Conservation (phyloP, 2,797 vertebrate species). For the Lates japonicus region DNA sequence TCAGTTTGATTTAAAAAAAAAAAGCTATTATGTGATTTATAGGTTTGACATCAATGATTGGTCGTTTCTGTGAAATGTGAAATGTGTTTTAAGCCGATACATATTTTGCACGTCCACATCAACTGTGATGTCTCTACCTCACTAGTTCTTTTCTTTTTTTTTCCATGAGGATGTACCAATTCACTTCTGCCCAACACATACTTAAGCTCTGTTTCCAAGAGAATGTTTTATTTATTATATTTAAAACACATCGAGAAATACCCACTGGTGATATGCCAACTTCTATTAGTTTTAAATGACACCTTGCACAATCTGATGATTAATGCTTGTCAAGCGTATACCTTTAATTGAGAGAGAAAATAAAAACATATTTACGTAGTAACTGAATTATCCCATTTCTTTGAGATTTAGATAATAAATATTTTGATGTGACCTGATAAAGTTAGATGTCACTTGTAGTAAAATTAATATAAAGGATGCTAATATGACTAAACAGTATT, state of each 20-base stretch:
- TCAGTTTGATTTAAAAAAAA: constrained; percentile 19
- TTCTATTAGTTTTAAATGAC: not conserved
- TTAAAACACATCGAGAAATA: constrained; percentile 31
- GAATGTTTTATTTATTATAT: constrained; percentile 27
- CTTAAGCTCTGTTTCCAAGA: constrained; percentile 1
- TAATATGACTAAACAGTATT: too few relatives aligned
- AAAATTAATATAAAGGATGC: too few relatives aligned
- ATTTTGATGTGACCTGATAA: too few relatives aligned
- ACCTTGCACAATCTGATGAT: constrained; percentile 17
- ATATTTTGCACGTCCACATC: constrained; percentile 3
- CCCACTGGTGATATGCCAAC: not conserved
- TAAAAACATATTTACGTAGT: not conserved
- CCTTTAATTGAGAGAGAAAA: constrained; percentile 22
- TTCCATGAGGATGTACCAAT: constrained; percentile 6
- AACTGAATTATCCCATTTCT: not conserved
- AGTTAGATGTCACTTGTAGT: too few relatives aligned
- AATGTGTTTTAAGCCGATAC: constrained; percentile 7
- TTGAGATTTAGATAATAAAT: not conserved
- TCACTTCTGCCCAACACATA: not conserved
- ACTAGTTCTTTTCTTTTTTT: constrained; percentile 9
- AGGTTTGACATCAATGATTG: not conserved
- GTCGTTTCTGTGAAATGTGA: constrained; percentile 12
- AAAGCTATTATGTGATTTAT: not conserved
- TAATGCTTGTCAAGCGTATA: not conserved
- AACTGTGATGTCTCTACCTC: constrained; percentile 50